These are phyloP conservation scores for Brienomyrus brachyistius DNA, from an alignment of 2,113 vertebrate species.

Conservation along the genomic window DNA sequence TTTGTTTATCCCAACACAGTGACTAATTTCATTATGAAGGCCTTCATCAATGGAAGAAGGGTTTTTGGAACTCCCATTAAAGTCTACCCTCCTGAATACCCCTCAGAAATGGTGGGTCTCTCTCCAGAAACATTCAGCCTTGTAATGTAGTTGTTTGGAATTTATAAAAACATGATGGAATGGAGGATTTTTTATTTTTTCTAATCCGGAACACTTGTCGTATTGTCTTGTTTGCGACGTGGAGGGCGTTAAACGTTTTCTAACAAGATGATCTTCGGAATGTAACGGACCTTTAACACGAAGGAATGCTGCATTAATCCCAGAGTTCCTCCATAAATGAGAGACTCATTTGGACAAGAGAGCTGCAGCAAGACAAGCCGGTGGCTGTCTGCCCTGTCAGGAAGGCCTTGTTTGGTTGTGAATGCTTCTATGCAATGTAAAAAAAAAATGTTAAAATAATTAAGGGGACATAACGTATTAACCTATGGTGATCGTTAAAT, in stretches of 20 bases:
- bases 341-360: neutral
- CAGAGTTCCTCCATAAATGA: neutral
- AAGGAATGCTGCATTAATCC: neutral
- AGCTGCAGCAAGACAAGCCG: neutral
- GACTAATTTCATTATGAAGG: constrained; percentile 98
- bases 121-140: neutral
- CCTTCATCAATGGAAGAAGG: constrained; percentile 86
- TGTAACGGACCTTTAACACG: too few relatives aligned
- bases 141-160: neutral
- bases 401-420: neutral
- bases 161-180: neutral
- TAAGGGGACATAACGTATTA: neutral
- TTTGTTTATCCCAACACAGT: constrained; percentile 54
- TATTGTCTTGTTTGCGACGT: neutral
- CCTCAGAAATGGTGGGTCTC: constrained; percentile 71
- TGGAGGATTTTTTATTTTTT: neutral
- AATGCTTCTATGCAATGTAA: neutral
- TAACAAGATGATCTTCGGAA: neutral
- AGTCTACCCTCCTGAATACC: constrained; percentile 68
- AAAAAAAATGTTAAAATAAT: neutral
- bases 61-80: constrained; percentile 79
- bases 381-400: neutral
- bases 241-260: neutral
- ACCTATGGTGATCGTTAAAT: neutral
- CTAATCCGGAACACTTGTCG: neutral